Conservation (phyloP, 2,888 invertebrate genomes). For the Leptopterna dolabrata region DNA sequence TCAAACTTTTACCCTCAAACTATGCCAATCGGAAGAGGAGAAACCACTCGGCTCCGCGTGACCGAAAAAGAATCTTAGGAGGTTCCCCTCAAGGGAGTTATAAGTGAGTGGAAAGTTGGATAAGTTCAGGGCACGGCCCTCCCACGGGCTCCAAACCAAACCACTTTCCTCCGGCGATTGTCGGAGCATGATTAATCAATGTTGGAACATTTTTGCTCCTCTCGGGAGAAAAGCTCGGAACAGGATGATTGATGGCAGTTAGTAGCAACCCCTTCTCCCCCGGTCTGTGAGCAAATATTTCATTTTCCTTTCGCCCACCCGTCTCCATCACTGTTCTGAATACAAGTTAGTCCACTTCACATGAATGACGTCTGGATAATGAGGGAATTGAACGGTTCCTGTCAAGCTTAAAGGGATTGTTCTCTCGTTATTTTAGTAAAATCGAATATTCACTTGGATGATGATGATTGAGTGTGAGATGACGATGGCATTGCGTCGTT, state of each 20-base stretch:
- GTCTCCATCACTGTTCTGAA: conserved; percentile 1
- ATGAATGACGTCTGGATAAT: conserved; percentile 11
- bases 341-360: conserved; percentile 27
- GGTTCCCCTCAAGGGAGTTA: conserved; percentile 5
- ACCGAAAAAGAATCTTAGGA: conserved; percentile 19
- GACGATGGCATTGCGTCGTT: too few relatives aligned
- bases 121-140: background rate
- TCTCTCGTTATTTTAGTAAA: background rate
- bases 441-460: background rate
- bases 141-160: background rate
- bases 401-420: background rate
- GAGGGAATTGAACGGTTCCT: background rate
- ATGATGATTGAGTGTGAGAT: background rate
- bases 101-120: conserved; percentile 28
- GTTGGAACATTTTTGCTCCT: conserved; percentile 21
- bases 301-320: background rate
- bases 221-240: background rate
- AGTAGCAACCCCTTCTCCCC: background rate
- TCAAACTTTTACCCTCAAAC: background rate
- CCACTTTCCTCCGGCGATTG: conserved; percentile 13
- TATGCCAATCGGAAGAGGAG: conserved; percentile 12
- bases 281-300: background rate
- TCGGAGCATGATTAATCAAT: conserved; percentile 25
- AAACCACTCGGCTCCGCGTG: background rate
- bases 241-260: conserved; percentile 25